phyloP scores from a whole-genome alignment of 2,888 invertebrate genomes.

The Tridacna gigas region DNA sequence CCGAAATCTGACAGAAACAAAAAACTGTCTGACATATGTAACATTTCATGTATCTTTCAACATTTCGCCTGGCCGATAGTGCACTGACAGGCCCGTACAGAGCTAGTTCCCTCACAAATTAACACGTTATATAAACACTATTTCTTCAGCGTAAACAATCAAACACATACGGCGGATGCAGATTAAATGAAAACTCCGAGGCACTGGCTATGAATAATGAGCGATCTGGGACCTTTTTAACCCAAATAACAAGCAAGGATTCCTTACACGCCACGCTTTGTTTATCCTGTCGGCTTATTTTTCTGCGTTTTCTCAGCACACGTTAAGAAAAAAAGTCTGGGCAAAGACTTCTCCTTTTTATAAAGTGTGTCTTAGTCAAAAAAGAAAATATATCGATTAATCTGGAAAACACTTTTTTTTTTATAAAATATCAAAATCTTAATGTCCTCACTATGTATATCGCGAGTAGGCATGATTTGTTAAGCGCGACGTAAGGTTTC shows the following conservation, averaged over 20 bases:
- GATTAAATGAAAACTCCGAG: conserved; percentile 56
- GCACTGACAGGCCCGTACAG: conserved; percentile 47
- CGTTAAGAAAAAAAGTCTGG: background rate
- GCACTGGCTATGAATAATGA: conserved; percentile 56
- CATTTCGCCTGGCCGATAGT: conserved; percentile 44
- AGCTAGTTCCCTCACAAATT: conserved; percentile 68
- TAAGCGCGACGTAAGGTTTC: too few relatives aligned
- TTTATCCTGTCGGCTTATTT: background rate
- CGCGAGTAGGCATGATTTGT: too few relatives aligned
- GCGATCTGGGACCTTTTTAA: conserved; percentile 28
- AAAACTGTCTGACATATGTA: conserved; percentile 34
- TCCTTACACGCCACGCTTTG: background rate
- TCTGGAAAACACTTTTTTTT: too few relatives aligned
- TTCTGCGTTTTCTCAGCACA: background rate
- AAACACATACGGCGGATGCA: conserved; percentile 60
- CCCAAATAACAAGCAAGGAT: background rate
- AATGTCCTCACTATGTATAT: too few relatives aligned
- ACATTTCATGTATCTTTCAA: conserved; percentile 53
- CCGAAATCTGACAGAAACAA: background rate
- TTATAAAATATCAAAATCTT: too few relatives aligned
- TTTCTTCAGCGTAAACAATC: conserved; percentile 70
- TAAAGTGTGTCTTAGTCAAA: background rate
- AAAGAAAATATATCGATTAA: too few relatives aligned
- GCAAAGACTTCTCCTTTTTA: background rate
- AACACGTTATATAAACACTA: conserved; percentile 75